These are phyloP conservation scores for Zaprionus bogoriensis DNA, from an alignment of 2,888 invertebrate genomes.

Conservation along the genomic window DNA sequence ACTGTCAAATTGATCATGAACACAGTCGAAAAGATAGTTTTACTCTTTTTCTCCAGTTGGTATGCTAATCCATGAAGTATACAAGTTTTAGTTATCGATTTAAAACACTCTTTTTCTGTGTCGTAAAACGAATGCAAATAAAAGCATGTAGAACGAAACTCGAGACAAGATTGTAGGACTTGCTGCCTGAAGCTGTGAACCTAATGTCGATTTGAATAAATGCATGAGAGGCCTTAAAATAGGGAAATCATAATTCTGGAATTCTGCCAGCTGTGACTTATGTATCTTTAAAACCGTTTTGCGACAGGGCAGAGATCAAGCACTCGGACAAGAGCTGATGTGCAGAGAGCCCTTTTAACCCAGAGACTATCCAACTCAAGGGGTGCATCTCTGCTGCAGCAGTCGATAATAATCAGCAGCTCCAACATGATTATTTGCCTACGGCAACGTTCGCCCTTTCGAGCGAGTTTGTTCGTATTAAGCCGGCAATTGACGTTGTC, in stretches of 20 bases:
- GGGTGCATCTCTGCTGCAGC: not conserved
- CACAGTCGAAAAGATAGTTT: too few species aligned
- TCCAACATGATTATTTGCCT: conserved; percentile 55
- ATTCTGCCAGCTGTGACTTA: conserved; percentile 14
- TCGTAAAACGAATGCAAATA: too few species aligned
- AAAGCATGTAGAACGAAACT: too few species aligned
- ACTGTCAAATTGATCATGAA: too few species aligned
- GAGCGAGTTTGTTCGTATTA: conserved; percentile 55
- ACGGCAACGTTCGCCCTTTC: conserved; percentile 23
- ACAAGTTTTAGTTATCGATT: too few species aligned
- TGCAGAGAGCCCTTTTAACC: not conserved
- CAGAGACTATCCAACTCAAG: not conserved
- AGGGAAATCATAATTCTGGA: conserved; percentile 29
- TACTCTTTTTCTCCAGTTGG: too few species aligned
- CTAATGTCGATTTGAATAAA: conserved; percentile 71
- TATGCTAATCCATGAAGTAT: too few species aligned
- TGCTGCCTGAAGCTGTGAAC: too few species aligned
- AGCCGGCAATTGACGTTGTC: conserved; percentile 69
- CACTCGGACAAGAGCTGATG: not conserved
- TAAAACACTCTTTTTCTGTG: too few species aligned
- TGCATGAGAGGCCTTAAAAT: conserved; percentile 22
- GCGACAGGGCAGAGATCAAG: too few species aligned
- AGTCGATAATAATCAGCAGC: conserved; percentile 44
- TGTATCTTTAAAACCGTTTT: too few species aligned
- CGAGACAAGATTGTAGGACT: too few species aligned